A percentile compares a stretch with the other conserved stretches of the same genome.
phyloP scores from a whole-genome alignment of 2,113 vertebrate species.

The Corythoichthys haematopterus region DNA sequence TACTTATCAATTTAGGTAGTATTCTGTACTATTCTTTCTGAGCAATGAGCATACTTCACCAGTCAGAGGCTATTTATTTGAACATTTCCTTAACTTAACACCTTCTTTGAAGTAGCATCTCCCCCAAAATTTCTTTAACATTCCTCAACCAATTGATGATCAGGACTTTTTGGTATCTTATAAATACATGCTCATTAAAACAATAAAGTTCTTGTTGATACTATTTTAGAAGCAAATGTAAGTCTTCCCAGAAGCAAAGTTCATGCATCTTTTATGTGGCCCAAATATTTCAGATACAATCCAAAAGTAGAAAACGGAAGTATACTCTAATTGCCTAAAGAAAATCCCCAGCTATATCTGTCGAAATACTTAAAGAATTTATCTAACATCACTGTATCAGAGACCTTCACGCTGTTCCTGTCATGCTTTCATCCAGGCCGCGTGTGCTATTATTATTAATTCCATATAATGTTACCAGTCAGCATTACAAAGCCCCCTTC shows the following conservation, averaged over 20 bases:
- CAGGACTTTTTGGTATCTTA: not conserved
- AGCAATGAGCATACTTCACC: not conserved
- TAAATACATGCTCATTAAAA: not conserved
- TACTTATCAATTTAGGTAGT: too few relatives aligned
- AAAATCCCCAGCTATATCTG: slow-evolving; percentile 21
- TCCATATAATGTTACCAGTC: slow-evolving; percentile 22
- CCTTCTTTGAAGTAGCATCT: too few relatives aligned
- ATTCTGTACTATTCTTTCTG: too few relatives aligned
- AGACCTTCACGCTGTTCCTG: slow-evolving; percentile 2
- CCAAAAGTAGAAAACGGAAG: slow-evolving; percentile 18
- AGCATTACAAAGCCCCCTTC: slow-evolving; percentile 8
- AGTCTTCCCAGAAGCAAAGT: slow-evolving; percentile 14
- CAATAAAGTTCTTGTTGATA: not conserved
- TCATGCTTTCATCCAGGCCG: not conserved
- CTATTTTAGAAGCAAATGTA: slow-evolving; percentile 20
- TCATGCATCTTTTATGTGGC: slow-evolving; percentile 50
- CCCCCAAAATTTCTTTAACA: not conserved
- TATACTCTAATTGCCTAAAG: slow-evolving; percentile 13
- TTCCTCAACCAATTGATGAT: not conserved
- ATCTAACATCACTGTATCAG: not conserved
- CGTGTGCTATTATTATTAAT: slow-evolving; percentile 23
- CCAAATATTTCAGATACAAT: slow-evolving; percentile 34
- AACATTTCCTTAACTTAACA: too few relatives aligned
- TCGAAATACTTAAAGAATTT: slow-evolving; percentile 13
- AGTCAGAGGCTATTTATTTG: not conserved